Conservation (phyloP, 2,113 vertebrate species). For the Callorhinus ursinus region DNA sequence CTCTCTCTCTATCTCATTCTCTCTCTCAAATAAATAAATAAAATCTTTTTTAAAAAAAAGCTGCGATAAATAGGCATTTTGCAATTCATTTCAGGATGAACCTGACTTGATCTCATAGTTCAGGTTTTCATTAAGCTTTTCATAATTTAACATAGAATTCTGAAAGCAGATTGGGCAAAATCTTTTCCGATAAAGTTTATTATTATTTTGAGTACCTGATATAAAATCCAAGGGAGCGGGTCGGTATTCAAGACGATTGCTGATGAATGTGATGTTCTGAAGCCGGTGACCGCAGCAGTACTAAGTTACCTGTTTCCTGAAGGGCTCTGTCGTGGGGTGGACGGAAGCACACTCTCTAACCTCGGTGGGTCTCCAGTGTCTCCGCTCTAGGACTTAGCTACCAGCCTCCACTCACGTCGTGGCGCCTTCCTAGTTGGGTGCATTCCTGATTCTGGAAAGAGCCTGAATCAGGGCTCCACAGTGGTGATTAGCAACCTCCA, state of each 20-base stretch:
- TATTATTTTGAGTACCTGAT: neutral
- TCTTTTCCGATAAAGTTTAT: neutral
- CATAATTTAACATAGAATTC: neutral
- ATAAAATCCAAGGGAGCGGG: neutral
- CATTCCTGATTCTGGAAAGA: neutral
- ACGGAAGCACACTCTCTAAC: neutral
- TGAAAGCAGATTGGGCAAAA: neutral
- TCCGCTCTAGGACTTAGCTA: neutral
- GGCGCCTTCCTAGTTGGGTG: neutral
- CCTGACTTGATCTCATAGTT: neutral
- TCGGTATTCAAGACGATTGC: neutral
- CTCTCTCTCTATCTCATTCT: too few relatives aligned
- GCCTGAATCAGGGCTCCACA: neutral
- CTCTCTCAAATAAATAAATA: too few relatives aligned
- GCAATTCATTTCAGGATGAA: neutral
- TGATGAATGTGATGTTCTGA: neutral
- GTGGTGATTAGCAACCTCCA: neutral
- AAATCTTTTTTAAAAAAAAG: too few relatives aligned
- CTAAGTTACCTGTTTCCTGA: accelerated
- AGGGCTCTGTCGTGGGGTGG: neutral
- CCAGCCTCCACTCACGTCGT: accelerated
- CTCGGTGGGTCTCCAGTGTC: neutral
- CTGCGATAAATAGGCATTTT: neutral
- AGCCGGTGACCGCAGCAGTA: accelerated
- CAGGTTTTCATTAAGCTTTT: neutral